Evolutionary conservation across 1,140 invertebrate genomes (phyloP), one percentile per base, ranked within the genome.

Genomic region (Drosophila ercepeae): DNA sequence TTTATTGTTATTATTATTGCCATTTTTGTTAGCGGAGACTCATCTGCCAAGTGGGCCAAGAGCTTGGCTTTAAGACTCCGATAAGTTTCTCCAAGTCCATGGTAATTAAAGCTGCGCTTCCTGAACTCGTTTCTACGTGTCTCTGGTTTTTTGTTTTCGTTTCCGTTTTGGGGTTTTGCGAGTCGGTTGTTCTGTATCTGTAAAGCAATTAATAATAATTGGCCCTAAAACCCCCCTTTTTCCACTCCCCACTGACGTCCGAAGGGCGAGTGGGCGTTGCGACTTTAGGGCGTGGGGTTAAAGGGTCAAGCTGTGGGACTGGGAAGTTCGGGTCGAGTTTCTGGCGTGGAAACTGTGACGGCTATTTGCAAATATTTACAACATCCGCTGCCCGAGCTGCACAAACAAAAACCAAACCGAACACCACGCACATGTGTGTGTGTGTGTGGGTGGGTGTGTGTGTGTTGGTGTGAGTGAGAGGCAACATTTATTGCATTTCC

Each of bases 191-290:
- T 68, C 60, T 58, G 63, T 79, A 86, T 86, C 81, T 86, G 82
- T 81, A 86, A 86, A 86, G 82, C 82, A 88, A 88, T 88, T 88
- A 88, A 82, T 88, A 88, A 81, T 88, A 88, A 88, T 82, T 88
- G 82, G 74, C 70, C 64, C 74, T 88, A 81, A 77, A 77, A 81
- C 68, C 61, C 59, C 67, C 67, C 64, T 82, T 74, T 68, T 49
- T 50, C 44, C 57, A 53, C 50, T 57, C 63, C 18, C 46, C 19
- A 34, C 34, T 13, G 2, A 2, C 2, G 11, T 9, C n/a, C 1
- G 14, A 14, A 7, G 4, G 14, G 13, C 6, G 36, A 6, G 23
- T 29, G 29, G 42, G 32, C 27, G 32, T 19, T 3, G 14, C 21
- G 23, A n/a, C n/a, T n/a, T n/a, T n/a, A n/a, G 8, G 57, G 4